Evolutionary conservation across 2,888 invertebrate species (phyloP).

Genomic region (Apamea crenata): DNA sequence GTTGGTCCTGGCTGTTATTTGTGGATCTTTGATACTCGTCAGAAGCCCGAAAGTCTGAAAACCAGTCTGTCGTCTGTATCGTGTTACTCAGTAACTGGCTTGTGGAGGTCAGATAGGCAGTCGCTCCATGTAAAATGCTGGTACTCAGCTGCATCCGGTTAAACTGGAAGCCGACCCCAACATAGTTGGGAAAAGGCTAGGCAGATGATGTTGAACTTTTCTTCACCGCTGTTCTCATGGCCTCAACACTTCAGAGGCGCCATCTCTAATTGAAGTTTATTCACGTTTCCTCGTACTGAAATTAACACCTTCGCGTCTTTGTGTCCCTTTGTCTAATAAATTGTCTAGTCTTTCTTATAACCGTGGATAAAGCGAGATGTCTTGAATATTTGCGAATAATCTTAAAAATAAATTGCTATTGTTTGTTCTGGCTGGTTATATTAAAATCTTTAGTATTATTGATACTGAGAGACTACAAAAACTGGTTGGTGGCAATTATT

Average conservation of each 20-base stretch:
- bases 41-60: not conserved
- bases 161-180: not conserved
- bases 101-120: not conserved
- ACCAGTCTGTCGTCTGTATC: not conserved
- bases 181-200: not conserved
- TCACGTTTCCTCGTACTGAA: constrained; percentile 78
- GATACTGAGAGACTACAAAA: not conserved
- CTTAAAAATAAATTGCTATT: constrained; percentile 59
- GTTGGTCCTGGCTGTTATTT: too few species aligned
- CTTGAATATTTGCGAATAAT: constrained; percentile 57
- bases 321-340: constrained; percentile 69
- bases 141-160: not conserved
- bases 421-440: constrained; percentile 18
- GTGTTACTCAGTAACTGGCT: not conserved
- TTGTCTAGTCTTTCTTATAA: constrained; percentile 63
- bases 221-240: constrained; percentile 35
- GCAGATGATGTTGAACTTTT: not conserved
- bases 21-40: not conserved
- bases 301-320: constrained; percentile 80
- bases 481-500: not conserved
- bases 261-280: constrained; percentile 87
- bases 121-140: too few species aligned
- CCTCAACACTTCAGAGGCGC: constrained; percentile 73
- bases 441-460: not conserved
- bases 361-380: constrained; percentile 27